Percentiles rank a stretch among this genome's conserved stretches.
phyloP scores from a whole-genome alignment of 2,888 invertebrate genomes.

The Marronus borbonicus region DNA sequence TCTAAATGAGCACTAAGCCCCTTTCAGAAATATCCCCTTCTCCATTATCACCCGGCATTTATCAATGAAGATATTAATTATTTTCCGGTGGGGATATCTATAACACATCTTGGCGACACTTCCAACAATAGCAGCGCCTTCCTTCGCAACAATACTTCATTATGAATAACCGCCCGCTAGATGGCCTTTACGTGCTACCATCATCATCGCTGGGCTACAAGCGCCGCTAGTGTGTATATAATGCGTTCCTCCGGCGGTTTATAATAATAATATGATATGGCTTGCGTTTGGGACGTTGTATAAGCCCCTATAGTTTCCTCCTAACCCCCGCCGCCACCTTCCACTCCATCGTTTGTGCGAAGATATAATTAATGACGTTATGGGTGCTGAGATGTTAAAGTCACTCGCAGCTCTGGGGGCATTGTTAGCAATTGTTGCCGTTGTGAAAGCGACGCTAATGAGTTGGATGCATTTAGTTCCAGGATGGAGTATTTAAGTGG shows the following conservation, averaged over 20 bases:
- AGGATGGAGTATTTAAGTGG: background rate
- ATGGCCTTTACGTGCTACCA: background rate
- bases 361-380: slow-evolving; percentile 30
- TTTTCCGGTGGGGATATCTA: slow-evolving; percentile 9
- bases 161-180: slow-evolving; percentile 23
- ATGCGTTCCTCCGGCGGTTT: too few relatives aligned
- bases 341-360: too few relatives aligned
- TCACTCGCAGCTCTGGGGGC: slow-evolving; percentile 2
- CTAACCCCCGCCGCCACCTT: too few relatives aligned
- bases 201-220: background rate
- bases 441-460: slow-evolving; percentile 8
- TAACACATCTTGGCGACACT: slow-evolving; percentile 42
- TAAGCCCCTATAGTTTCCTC: too few relatives aligned
- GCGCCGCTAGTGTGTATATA: too few relatives aligned
- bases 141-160: slow-evolving; percentile 29
- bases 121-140: slow-evolving; percentile 28
- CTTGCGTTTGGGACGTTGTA: background rate
- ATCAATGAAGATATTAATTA: slow-evolving; percentile 42
- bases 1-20: background rate
- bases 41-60: slow-evolving; percentile 30
- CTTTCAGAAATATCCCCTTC: background rate
- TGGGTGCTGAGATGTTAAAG: slow-evolving; percentile 19
- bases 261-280: slow-evolving; percentile 23
- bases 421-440: slow-evolving; percentile 32
- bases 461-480: background rate